Conservation (phyloP, 2,797 vertebrate genomes). For the Lutjanus argentimaculatus region DNA sequence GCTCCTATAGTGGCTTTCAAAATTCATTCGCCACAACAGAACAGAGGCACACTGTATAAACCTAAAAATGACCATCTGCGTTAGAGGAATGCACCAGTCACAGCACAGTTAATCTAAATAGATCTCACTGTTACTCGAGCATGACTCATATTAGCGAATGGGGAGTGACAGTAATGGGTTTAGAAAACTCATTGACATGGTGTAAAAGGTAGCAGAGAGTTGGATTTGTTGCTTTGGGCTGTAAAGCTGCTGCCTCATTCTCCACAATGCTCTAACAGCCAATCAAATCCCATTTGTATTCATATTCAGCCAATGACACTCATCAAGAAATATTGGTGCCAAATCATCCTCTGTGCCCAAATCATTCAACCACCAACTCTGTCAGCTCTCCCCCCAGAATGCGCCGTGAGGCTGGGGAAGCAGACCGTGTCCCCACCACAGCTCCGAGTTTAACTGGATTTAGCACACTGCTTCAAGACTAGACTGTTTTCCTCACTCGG, state of each 20-base stretch:
- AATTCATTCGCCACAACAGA: constrained; percentile 22
- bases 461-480: constrained; percentile 51
- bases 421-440: constrained; percentile 58
- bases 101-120: constrained; percentile 43
- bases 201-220: constrained; percentile 45
- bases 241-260: constrained; percentile 21
- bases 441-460: constrained; percentile 72
- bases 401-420: constrained; percentile 51
- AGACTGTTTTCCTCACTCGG: constrained; percentile 29
- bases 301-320: constrained; percentile 65
- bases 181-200: constrained; percentile 65
- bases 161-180: constrained; percentile 64
- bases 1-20: constrained; percentile 15
- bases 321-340: constrained; percentile 55
- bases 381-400: constrained; percentile 45
- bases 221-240: constrained; percentile 44
- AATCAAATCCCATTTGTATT: constrained; percentile 72
- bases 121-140: constrained; percentile 35
- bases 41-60: background rate
- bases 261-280: constrained; percentile 40
- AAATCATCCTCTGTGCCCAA: constrained; percentile 59
- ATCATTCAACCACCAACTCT: constrained; percentile 59
- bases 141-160: constrained; percentile 51
- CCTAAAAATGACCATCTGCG: constrained; percentile 23
- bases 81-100: constrained; percentile 7